A percentile compares a stretch with the other conserved stretches of the same genome.
These are phyloP conservation scores for Mamestra brassicae DNA, from an alignment of 2,888 invertebrate species.

Conservation along the genomic window DNA sequence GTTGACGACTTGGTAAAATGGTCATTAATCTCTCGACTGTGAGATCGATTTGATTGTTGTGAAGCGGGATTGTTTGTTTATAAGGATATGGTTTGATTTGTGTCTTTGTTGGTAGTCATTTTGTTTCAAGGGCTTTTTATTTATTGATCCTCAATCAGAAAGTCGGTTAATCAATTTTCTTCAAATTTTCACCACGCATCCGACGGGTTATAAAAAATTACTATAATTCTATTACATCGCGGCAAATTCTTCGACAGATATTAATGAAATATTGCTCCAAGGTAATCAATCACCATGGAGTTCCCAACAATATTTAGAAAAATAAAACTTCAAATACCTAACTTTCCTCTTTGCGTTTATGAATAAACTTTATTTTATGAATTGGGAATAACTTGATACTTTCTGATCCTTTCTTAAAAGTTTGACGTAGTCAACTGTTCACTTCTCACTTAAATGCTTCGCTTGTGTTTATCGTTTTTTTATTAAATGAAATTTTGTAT, in stretches of 20 bases:
- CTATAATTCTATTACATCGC: slow-evolving; percentile 78
- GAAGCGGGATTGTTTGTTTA: slow-evolving; percentile 50
- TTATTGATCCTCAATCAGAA: neutral
- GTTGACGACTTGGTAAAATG: slow-evolving; percentile 65
- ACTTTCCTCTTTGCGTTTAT: slow-evolving; percentile 72
- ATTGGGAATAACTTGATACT: slow-evolving; percentile 67
- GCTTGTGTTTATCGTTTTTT: slow-evolving; percentile 52
- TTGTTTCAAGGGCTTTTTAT: neutral
- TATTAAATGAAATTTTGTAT: slow-evolving; percentile 66
- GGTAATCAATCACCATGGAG: slow-evolving; percentile 86
- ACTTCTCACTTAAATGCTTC: slow-evolving; percentile 56
- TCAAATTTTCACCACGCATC: slow-evolving; percentile 47
- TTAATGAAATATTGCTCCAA: slow-evolving; percentile 85
- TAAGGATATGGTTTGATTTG: slow-evolving; percentile 41
- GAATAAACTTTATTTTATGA: slow-evolving; percentile 69
- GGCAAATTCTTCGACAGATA: slow-evolving; percentile 87
- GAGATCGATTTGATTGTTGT: slow-evolving; percentile 60
- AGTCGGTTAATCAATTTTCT: slow-evolving; percentile 2
- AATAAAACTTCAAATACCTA: slow-evolving; percentile 73
- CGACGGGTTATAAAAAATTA: slow-evolving; percentile 72
- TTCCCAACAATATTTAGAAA: slow-evolving; percentile 76
- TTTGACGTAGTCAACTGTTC: slow-evolving; percentile 61
- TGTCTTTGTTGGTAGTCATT: neutral
- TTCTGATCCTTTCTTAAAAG: slow-evolving; percentile 64
- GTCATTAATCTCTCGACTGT: slow-evolving; percentile 64